Evolutionary conservation across 2,888 invertebrate species (phyloP).

Genomic region (Tinea pellionella): DNA sequence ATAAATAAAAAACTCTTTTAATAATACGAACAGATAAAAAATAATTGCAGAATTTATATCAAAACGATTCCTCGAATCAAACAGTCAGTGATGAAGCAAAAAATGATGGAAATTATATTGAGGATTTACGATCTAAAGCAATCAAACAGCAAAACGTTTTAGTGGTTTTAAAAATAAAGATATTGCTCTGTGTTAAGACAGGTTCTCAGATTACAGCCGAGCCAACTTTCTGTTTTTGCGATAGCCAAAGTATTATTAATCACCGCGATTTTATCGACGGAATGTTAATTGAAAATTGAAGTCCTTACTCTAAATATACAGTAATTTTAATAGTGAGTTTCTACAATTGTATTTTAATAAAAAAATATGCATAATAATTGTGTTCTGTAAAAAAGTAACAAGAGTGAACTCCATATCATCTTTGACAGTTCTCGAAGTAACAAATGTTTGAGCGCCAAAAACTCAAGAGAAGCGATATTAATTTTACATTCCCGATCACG

Average conservation of each 20-base stretch:
- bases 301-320: background rate
- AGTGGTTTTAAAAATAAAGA: constrained; percentile 17
- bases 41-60: too few species aligned
- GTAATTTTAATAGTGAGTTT: background rate
- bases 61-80: too few species aligned
- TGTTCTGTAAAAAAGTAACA: too few species aligned
- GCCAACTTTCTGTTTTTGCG: constrained; percentile 35
- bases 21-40: too few species aligned
- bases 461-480: too few species aligned
- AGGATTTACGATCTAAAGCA: background rate
- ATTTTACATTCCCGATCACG: constrained; percentile 33
- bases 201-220: constrained; percentile 29
- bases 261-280: constrained; percentile 31
- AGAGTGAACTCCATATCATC: too few species aligned
- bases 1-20: too few species aligned
- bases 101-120: background rate
- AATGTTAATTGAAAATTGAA: constrained; percentile 40
- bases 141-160: constrained; percentile 6
- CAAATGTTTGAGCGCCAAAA: too few species aligned
- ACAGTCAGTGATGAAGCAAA: too few species aligned
- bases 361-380: too few species aligned
- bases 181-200: constrained; percentile 23
- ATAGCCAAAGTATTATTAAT: constrained; percentile 41
- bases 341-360: too few species aligned
- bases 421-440: too few species aligned